Base-by-base conservation (phyloP, 2,113 vertebrate genomes). In the Cygnus atratus region DNA sequence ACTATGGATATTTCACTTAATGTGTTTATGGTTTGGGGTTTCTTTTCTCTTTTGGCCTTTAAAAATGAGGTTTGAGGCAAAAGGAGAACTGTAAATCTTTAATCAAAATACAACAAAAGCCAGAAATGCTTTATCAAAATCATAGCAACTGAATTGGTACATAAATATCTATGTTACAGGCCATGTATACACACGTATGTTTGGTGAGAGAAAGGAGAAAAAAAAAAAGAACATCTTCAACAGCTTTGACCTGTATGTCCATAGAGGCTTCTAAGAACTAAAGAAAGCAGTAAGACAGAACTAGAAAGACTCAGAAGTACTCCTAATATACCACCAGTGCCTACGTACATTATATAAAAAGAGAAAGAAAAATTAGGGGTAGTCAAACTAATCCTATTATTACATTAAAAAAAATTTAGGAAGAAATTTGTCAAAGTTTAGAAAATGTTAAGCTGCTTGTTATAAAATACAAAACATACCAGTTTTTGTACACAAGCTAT, bases 21-120 rank as follows among this genome's bases (percentile, higher is more conserved):
- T 73, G 28, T 70, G 70, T 92, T 97, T 94, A 94, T 28, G 79
- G 90, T 91, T 90, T 79, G 71, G 84, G 62, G 44, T 95, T 84
- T 89, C 74, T 91, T 81, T 89, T 95, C 95, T 82, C 78, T 93
- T 75, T 41, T 92, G 93, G 88, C 88, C 95, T 94, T 92, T 78
- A 96, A 97, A 97, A 76, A 84, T n/a, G 92, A 94, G 81, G 83
- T 62, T 62, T 83, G 37, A 71, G 78, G 65, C 7, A 9, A 82
- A 65, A 92, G 87, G 85, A 86, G 68, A 96, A 68, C 41, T 79
- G 52, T 93, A 92, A 95, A 96, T 82, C 46, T 87, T 94, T 65
- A 96, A 71, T 12, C 43, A 62, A 96, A 96, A 93, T 59, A 35
- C 81, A 86, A 92, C 58, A 55, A 72, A 62, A 59, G 77, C 90